Conservation (phyloP, 2,113 vertebrate genomes). For the Myotis lucifugus region DNA sequence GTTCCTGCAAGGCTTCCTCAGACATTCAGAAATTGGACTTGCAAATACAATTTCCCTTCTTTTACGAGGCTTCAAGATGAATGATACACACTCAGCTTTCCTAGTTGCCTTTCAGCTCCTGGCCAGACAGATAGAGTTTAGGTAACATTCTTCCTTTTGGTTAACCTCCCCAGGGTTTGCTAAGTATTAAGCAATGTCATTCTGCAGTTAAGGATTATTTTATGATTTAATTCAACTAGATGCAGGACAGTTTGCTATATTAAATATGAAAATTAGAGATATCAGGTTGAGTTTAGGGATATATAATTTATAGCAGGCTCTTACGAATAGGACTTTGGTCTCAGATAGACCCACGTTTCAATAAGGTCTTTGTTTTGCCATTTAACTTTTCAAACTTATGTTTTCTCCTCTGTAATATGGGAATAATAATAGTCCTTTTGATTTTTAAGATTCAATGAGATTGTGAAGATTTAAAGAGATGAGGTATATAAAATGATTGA, state of each 20-base stretch:
- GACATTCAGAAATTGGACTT: constrained; percentile 81
- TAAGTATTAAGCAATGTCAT: constrained; percentile 27
- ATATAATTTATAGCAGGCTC: background rate
- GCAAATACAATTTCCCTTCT: constrained; percentile 82
- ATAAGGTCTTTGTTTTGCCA: background rate
- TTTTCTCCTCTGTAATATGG: constrained; percentile 45
- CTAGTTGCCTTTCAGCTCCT: constrained; percentile 68
- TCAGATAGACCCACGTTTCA: background rate
- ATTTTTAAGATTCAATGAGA: background rate
- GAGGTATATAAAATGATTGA: background rate
- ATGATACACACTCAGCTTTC: constrained; percentile 72
- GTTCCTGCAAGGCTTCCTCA: constrained; percentile 72
- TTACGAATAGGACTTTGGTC: background rate
- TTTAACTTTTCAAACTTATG: background rate
- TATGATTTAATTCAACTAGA: constrained; percentile 42
- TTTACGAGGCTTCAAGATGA: constrained; percentile 82
- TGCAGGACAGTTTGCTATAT: background rate
- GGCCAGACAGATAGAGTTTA: constrained; percentile 73
- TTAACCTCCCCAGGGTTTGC: constrained; percentile 48
- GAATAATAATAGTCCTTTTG: background rate
- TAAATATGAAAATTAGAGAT: constrained; percentile 42
- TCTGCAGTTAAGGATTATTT: constrained; percentile 45
- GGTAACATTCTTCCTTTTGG: constrained; percentile 70
- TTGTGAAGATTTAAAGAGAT: constrained; percentile 29
- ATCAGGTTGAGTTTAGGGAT: constrained; percentile 23